Base-by-base conservation (phyloP, 2,888 invertebrate genomes). In the Pandemis cinnamomeana region DNA sequence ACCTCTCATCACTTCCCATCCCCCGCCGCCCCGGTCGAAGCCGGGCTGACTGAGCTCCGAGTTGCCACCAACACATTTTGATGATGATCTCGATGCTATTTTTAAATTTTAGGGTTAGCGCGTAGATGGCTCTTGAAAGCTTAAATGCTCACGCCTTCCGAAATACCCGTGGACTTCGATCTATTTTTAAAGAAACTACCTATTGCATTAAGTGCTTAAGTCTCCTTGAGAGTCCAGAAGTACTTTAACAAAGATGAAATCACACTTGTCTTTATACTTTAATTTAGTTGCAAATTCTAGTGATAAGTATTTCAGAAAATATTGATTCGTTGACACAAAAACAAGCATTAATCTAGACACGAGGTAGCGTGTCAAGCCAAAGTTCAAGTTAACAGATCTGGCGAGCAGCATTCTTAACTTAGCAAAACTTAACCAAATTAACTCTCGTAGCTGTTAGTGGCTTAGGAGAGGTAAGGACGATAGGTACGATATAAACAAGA, bases 41-140 rank as follows among this genome's bases (percentile, higher is more conserved):
- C 15, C 58, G 58, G 27, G 11, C 27, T 11, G 27, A 10, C 58
- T 3, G 58, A 20, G 58, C 15, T 53, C 15, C n/a, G 53, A 15
- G 6, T 11, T 11, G 48, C 7, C 27, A 27, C 27, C 27, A 5
- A 58, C 10, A 27, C 1, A 7, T 20, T 53, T 55, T 8, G 58
- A 58, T 6, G 58, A 27, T 4, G 11, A 58, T 36, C 11, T 58
- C 5, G 58, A 1, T 20, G 11, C 58, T 58, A 58, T 58, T 58
- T 58, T 58, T 8, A 58, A 58, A 27, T 58, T 58, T 58, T 27
- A 58, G 58, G 27, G 58, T 58, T 58, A 58, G 58, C 11, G 7
- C 58, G 55, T 55, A 58, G 27, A 58, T 27, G 53, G 58, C 58
- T 58, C 58, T 27, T 58, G 27, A 0, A 27, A 58, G 58, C 27